Conservation (phyloP, 2,888 invertebrate genomes). For the Physocephala rufipes region DNA sequence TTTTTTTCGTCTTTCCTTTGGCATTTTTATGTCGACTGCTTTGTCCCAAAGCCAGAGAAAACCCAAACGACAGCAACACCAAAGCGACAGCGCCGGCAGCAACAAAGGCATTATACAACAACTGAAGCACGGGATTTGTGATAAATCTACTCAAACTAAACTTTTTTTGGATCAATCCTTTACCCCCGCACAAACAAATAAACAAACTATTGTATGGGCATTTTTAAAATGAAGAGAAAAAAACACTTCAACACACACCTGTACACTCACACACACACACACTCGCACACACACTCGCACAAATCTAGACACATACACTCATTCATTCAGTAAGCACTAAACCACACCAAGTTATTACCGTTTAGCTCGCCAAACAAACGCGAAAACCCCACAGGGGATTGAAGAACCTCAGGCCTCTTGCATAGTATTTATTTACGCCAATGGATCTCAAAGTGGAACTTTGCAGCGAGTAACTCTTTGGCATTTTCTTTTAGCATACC, state of each 20-base stretch:
- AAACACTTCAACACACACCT: neutral
- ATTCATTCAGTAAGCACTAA: neutral
- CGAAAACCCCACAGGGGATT: neutral
- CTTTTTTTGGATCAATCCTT: constrained; percentile 8
- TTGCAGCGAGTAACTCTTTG: neutral
- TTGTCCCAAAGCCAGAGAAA: constrained; percentile 13
- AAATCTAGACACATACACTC: neutral
- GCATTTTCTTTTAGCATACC: neutral
- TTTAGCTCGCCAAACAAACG: neutral
- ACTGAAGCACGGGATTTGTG: constrained; percentile 13
- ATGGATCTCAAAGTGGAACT: constrained; percentile 30
- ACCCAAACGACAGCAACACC: neutral
- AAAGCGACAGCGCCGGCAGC: neutral
- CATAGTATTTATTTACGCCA: constrained; percentile 31
- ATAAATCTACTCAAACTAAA: constrained; percentile 29
- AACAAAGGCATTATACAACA: neutral
- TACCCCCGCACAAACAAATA: neutral
- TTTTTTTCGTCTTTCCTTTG: neutral
- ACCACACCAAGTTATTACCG: neutral
- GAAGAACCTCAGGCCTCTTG: constrained; percentile 18
- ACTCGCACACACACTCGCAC: constrained; percentile 7
- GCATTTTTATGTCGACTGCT: neutral
- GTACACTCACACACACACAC: neutral
- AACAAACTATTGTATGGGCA: too few species aligned
- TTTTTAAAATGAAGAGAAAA: too few species aligned